Base-by-base conservation (phyloP, 2,797 vertebrate species). In the Margarornis squamiger region DNA sequence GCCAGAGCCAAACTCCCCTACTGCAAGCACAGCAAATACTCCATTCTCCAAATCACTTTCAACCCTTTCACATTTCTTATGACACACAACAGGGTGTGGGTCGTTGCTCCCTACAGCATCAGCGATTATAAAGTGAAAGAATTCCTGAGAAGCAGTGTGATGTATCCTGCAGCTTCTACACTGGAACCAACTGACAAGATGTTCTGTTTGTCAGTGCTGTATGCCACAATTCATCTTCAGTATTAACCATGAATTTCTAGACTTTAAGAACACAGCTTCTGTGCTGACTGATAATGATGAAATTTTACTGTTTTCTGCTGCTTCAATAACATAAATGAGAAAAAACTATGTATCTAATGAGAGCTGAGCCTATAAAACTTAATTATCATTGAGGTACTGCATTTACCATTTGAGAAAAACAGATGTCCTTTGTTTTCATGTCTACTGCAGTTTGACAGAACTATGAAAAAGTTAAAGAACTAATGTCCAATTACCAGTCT, bases 321-420 rank as follows among this genome's bases (percentile, higher is more conserved):
- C 85, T 96, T 97, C 96, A 92, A 94, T 39, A 78, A 95, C 61
- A 78, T 96, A 94, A 97, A 95, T 22, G 38, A 96, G 95, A 96
- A 96, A 96, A 98, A 97, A 5, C 0, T 91, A 88, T 55, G 78
- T 81, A 96, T 92, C 95, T 97, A 97, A 96, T 85, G 84, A 98
- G 96, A 97, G 96, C 87, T 97, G 94, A 98, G 97, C 96, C 96
- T 97, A 94, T 65, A 51, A 54, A 95, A 91, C 62, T 90, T 95
- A 97, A 97, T 79, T 68, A 97, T 96, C 98, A 98, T 93, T 97
- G 95, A 98, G 97, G 96, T 89, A 96, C 52, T 93, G 95, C 94
- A 97, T 97, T 52, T 97, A 95, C 67, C 71, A 68, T 77, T 43
- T 46, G 73, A 86, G 54, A 93, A 80, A 92, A 94, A 70, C n/a